Base-by-base conservation (phyloP, 1,140 invertebrate species). In the Oryctes rhinoceros region DNA sequence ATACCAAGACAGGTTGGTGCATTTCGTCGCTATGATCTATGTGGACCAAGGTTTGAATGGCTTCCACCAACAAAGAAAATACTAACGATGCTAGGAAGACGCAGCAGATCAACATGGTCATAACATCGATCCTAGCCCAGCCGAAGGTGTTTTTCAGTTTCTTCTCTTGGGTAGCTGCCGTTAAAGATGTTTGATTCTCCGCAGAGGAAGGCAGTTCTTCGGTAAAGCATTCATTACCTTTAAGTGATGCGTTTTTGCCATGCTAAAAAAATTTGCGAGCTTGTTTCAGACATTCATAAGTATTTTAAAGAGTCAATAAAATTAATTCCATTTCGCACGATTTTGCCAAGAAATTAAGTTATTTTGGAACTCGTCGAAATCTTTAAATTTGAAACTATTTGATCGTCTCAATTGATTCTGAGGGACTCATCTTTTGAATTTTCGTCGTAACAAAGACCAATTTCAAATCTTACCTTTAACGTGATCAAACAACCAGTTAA, bases 61-160 rank as follows among this genome's bases (percentile, higher is more conserved):
- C 92, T 86, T 97, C 96, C 0, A 97, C 92, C 1, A 95, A 85
- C 11, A 96, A 86, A 0, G 95, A 95, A 83, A 97, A 95, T 67
- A 94, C 94, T 44, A 97, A 91, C 0, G 96, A 96, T 1, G 92
- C 92, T 78, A 97, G 90, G 81, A 97, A 94, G 15, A 96, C 93
- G 85, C 93, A 95, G 53, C 94, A 95, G n/a, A 94, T 92, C 11
- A 96, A 88, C 89, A 94, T 93, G 65, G 93, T 94, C 5, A 97
- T 87, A 0, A 97, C 93, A 84, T 97, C 95, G 37, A 97, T 94
- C 77, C 96, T 90, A 0, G 95, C 94, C 96, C 96, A 98, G 1
- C 96, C 96, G 82, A 98, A 98, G 0, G 96, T 98, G 86, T 97
- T 97, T 65, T 93, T 92, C 80, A 97, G 89, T 79, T 91, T 91